phyloP scores from a whole-genome alignment of 2,888 invertebrate species.

The Rotaria macrura region DNA sequence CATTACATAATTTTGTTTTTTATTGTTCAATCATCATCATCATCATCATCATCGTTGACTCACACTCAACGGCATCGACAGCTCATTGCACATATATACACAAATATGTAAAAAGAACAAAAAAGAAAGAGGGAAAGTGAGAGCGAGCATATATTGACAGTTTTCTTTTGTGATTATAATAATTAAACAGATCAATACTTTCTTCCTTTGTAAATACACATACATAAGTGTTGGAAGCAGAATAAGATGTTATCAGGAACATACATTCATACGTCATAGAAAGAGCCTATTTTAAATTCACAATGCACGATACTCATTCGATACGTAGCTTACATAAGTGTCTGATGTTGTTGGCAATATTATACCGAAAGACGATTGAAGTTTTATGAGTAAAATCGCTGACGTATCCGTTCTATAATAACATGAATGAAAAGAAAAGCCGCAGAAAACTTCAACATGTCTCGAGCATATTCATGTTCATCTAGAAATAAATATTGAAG shows the following conservation, averaged over 20 bases:
- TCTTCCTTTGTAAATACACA: not conserved
- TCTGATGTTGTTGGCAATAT: not conserved
- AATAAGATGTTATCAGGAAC: not conserved
- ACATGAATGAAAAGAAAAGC: not conserved
- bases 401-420: not conserved
- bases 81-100: not conserved
- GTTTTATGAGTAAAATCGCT: not conserved
- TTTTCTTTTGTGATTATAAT: slow-evolving; percentile 11
- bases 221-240: not conserved
- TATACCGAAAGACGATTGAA: not conserved
- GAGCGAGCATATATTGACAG: not conserved
- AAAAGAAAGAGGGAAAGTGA: not conserved
- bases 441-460: not conserved
- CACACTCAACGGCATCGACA: not conserved
- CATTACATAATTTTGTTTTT: not conserved
- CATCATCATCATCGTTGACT: not conserved
- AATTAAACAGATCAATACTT: slow-evolving; percentile 15
- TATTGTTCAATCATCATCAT: slow-evolving; percentile 12
- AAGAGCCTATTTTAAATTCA: not conserved
- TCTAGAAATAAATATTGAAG: not conserved
- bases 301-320: not conserved
- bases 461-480: not conserved
- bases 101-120: not conserved
- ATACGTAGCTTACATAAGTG: slow-evolving; percentile 7
- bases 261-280: not conserved